Evolutionary conservation across 2,888 invertebrate species (phyloP), one percentile per base, ranked within the genome.

Genomic region (Meghimatium bilineatum): DNA sequence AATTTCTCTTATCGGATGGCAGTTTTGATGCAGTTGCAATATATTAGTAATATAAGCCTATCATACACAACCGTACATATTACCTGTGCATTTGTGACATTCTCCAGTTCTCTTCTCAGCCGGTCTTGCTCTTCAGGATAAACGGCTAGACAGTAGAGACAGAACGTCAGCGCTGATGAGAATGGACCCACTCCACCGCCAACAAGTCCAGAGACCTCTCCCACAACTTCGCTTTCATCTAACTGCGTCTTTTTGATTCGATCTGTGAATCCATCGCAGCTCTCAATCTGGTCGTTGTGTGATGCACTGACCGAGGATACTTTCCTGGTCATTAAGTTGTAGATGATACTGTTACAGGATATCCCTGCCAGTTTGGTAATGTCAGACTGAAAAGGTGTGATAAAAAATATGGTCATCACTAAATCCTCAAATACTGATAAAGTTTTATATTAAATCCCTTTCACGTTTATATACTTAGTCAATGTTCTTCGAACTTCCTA

Each of bases 161-260:
- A 75, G 78, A 85, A 85, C 49, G 77, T 78, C 78, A 85, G 36
- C 56, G 84, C 56, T 10, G 83, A 52, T 2, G 81, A 52, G 8
- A 74, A 56, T 10, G 85, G 83, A 20, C 83, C 85, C n/a, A 85
- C 77, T 12, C 85, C 85, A n/a, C 83, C 85, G 5, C 81, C 81
- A 0, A 85, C 17, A 29, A 85, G 63, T 17, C 85, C 82, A 0
- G 83, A 72, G 17, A 83, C 67, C 63, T 84, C 76, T 23, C 81
- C 85, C 23, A 84, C 72, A 29, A 85, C 56, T 69, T 85, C 77
- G 1, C 8, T 56, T n/a, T 78, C 75, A 29, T 49, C 60, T 32
- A 80, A 49, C 23, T 49, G 71, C 12, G 32, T 80, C 29, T 32
- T 74, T 10, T 20, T 3, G 23, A 20, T 10, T 12, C 44, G n/a